Evolutionary conservation across 2,888 invertebrate genomes (phyloP).

Genomic region (Altica lythri): DNA sequence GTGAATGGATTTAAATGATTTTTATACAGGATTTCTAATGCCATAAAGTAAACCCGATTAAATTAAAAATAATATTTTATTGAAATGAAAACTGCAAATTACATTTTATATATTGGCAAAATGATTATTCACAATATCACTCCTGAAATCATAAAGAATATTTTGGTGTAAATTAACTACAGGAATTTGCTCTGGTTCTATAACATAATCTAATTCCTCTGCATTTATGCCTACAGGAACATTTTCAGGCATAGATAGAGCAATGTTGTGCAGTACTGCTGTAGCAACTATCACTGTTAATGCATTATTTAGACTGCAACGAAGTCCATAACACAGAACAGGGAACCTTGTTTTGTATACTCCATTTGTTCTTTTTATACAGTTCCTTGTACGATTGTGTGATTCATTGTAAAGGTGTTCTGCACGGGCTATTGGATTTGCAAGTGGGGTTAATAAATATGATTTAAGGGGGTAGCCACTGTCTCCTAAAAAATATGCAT

Average conservation of each 20-base stretch:
- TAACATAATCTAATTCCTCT: slow-evolving; percentile 19
- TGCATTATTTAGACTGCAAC: neutral
- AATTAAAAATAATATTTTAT: no score
- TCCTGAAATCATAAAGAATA: neutral
- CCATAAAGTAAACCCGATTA: neutral
- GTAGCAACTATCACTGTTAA: neutral
- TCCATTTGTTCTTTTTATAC: slow-evolving; percentile 5
- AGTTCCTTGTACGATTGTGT: slow-evolving; percentile 7
- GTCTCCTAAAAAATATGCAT: no score
- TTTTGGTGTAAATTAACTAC: neutral
- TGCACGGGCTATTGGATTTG: slow-evolving; percentile 6
- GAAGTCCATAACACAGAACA: no score
- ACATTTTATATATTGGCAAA: neutral
- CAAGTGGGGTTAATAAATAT: slow-evolving; percentile 11
- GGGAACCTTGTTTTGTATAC: no score
- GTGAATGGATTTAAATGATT: no score
- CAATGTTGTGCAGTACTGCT: slow-evolving; percentile 24
- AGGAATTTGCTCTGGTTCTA: slow-evolving; percentile 19
- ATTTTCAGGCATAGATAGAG: slow-evolving; percentile 16
- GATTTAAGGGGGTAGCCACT: slow-evolving; percentile 1
- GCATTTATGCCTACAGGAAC: slow-evolving; percentile 15
- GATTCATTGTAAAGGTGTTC: slow-evolving; percentile 12
- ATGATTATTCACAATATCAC: neutral
- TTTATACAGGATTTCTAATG: neutral
- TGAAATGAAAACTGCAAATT: neutral